Base-by-base conservation (phyloP, 2,797 vertebrate genomes). In the Nothura maculosa region DNA sequence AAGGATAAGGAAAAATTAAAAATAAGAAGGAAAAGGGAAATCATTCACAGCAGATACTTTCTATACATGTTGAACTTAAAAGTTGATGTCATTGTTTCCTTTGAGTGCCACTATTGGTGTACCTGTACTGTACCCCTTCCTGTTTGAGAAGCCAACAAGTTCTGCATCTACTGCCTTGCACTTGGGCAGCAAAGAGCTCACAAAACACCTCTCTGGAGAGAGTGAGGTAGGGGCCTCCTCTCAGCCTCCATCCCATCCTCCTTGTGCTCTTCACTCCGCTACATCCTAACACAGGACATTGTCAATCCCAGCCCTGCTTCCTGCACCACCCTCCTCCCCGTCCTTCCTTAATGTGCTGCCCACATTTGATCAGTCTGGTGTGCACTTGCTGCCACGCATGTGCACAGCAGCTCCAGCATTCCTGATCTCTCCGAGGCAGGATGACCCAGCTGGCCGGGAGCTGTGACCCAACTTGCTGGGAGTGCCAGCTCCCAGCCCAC, bases 151-250 rank as follows among this genome's bases (percentile, higher is more conserved):
- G 42, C 0, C n/a, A 60, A 9, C 18, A 74, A 55, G 22, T 0
- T 87, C 64, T 85, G 24, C 19, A 14, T 81, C 21, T 1, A 1
- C 47, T 78, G 14, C 36, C 62, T 75, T 47, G 15, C 48, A 1
- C 81, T 83, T 64, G 48, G 48, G 67, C 58, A 81, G 7, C 47
- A 72, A 47, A 82, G 66, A 90, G 63, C 88, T 93, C 25, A 75
- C 30, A 32, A 30, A 77, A 20, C 16, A 6, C 77, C 13, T 40
- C 16, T 55, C 20, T 40, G 28, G 6, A 25, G 54, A 60, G 0
- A 0, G 8, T 66, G 34, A 58, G 68, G 74, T 45, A 47, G 34
- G 57, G 57, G 77, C 5, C 22, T 58, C 43, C 64, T 38, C 38
- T 38, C 38, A 38, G 38, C 38, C 6, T 63, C 69, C 30, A 9